Evolutionary conservation across 1,140 invertebrate genomes (phyloP).

Genomic region (Papilio machaon): DNA sequence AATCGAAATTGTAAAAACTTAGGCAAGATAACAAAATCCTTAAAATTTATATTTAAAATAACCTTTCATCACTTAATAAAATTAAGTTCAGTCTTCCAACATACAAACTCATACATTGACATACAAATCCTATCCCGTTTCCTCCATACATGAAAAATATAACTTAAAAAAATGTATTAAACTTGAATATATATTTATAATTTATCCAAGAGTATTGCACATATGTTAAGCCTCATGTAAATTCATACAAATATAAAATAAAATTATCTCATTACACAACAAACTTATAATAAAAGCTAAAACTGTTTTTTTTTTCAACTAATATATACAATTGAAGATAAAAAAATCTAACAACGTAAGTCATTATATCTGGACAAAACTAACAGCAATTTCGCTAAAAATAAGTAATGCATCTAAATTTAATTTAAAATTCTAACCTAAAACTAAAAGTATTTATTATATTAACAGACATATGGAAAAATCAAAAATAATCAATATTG

Average conservation of each 20-base stretch:
- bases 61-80: not conserved
- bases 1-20: not conserved
- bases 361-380: no score
- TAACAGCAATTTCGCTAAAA: no score
- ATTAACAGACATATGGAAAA: no score
- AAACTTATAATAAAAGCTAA: not conserved
- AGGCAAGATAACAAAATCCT: not conserved
- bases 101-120: not conserved
- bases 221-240: not conserved
- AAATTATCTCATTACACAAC: not conserved
- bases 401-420: no score
- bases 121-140: not conserved
- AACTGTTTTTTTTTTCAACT: not conserved
- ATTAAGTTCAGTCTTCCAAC: not conserved
- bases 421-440: no score
- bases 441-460: no score
- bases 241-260: not conserved
- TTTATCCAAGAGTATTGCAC: not conserved
- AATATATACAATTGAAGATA: no score
- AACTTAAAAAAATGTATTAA: no score
- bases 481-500: no score
- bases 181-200: not conserved
- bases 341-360: no score
- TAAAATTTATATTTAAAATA: not conserved
- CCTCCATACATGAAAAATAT: no score